Conservation (phyloP, 2,797 vertebrate species). For the Pagetopsis macropterus region DNA sequence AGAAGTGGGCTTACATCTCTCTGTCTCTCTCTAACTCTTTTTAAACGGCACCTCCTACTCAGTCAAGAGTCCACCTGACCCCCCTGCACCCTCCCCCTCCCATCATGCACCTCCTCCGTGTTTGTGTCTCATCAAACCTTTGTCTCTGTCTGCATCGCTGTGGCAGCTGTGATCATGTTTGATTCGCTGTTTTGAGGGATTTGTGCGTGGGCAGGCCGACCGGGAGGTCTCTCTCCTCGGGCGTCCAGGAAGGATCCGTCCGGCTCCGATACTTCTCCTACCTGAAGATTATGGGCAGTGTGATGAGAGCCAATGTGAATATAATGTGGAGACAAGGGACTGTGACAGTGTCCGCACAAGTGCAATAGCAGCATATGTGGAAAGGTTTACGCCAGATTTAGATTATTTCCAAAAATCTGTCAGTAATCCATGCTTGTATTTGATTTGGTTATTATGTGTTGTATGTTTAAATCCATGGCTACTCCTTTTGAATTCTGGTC, state of each 20-base stretch:
- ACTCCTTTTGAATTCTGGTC: too few species aligned
- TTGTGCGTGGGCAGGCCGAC: constrained; percentile 60
- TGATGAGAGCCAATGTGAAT: background rate
- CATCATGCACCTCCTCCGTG: constrained; percentile 70
- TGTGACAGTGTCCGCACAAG: background rate
- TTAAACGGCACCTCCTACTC: constrained; percentile 73
- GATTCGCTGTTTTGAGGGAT: constrained; percentile 56
- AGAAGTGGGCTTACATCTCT: constrained; percentile 66
- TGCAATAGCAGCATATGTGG: constrained; percentile 17
- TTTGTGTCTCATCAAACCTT: constrained; percentile 76
- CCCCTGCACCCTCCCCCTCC: constrained; percentile 41
- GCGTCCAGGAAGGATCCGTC: constrained; percentile 38
- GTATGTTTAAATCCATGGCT: too few species aligned
- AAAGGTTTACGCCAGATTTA: background rate
- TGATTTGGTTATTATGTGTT: background rate
- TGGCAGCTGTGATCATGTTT: constrained; percentile 65
- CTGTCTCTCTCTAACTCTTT: constrained; percentile 43
- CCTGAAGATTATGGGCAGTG: constrained; percentile 16
- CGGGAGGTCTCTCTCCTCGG: constrained; percentile 57
- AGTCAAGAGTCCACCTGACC: constrained; percentile 64
- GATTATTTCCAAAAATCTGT: background rate
- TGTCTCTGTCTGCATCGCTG: constrained; percentile 63
- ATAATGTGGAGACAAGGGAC: background rate
- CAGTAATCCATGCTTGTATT: background rate
- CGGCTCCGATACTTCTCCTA: constrained; percentile 24